These are phyloP conservation scores for Zaprionus kolodkinae DNA, from an alignment of 1,140 invertebrate species.

Conservation along the genomic window DNA sequence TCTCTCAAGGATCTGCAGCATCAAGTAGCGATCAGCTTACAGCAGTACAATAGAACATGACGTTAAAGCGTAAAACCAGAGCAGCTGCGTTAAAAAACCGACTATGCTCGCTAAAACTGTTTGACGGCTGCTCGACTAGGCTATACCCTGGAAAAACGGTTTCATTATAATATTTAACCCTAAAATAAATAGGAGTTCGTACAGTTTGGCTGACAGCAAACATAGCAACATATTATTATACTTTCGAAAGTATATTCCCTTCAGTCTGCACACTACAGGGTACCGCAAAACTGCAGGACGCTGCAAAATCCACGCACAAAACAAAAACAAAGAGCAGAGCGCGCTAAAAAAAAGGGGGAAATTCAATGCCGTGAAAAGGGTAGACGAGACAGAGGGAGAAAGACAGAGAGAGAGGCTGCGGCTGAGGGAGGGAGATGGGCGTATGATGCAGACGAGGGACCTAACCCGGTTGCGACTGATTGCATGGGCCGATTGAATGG, in stretches of 20 bases:
- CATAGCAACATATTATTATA: not conserved
- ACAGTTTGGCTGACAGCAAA: no score
- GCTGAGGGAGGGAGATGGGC: not conserved
- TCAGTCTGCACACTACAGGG: not conserved
- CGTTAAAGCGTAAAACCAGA: slow-evolving; percentile 39
- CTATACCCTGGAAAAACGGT: slow-evolving; percentile 19
- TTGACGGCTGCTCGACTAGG: not conserved
- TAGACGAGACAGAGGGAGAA: slow-evolving; percentile 44
- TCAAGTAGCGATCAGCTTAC: slow-evolving; percentile 67
- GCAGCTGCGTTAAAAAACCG: slow-evolving; percentile 59
- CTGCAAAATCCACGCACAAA: slow-evolving; percentile 59
- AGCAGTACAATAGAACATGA: slow-evolving; percentile 23
- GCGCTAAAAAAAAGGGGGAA: slow-evolving; percentile 69
- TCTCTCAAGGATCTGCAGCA: slow-evolving; percentile 23
- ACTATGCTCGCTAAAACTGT: not conserved
- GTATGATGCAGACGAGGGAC: not conserved
- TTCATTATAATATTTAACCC: no score
- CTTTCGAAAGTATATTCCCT: not conserved
- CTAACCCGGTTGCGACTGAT: slow-evolving; percentile 22
- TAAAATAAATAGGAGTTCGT: not conserved
- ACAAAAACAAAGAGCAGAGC: slow-evolving; percentile 62
- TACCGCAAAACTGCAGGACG: slow-evolving; percentile 45
- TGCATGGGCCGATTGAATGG: slow-evolving; percentile 27
- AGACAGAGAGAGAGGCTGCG: slow-evolving; percentile 21
- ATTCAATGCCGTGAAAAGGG: slow-evolving; percentile 80